These are phyloP conservation scores for Dinothrombium tinctorium DNA, from an alignment of 1,140 invertebrate genomes.

Conservation along the genomic window DNA sequence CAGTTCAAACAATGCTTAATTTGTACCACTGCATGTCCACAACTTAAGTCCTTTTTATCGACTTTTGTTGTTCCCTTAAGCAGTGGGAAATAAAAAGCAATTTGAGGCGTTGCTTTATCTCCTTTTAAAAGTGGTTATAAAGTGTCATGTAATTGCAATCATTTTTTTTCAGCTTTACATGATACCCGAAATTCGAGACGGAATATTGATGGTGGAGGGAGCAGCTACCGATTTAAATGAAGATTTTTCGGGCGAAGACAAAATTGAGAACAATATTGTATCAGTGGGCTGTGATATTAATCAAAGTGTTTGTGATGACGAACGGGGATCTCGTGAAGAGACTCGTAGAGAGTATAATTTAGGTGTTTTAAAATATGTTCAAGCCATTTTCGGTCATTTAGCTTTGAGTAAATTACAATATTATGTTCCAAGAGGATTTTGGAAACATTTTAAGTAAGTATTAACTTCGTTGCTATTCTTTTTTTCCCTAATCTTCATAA, in stretches of 20 bases:
- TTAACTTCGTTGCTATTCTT: background rate
- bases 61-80: background rate
- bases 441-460: constrained; percentile 84
- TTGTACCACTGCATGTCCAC: too few relatives aligned
- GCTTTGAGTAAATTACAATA: constrained; percentile 87
- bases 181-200: constrained; percentile 67
- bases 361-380: constrained; percentile 83
- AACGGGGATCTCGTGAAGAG: constrained; percentile 19
- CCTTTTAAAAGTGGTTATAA: background rate
- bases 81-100: background rate
- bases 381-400: constrained; percentile 91
- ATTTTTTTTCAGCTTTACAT: constrained; percentile 42
- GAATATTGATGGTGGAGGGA: constrained; percentile 48
- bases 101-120: background rate
- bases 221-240: constrained; percentile 63
- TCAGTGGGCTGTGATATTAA: background rate
- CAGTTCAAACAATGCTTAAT: constrained; percentile 2
- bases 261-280: constrained; percentile 21
- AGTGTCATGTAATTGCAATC: constrained; percentile 1
- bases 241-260: constrained; percentile 64
- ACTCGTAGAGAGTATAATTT: constrained; percentile 66
- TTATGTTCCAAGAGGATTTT: constrained; percentile 83
- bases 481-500: background rate
- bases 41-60: background rate
- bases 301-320: constrained; percentile 4